Conservation (phyloP, 2,113 vertebrate species). For the Eulacestoma nigropectus region DNA sequence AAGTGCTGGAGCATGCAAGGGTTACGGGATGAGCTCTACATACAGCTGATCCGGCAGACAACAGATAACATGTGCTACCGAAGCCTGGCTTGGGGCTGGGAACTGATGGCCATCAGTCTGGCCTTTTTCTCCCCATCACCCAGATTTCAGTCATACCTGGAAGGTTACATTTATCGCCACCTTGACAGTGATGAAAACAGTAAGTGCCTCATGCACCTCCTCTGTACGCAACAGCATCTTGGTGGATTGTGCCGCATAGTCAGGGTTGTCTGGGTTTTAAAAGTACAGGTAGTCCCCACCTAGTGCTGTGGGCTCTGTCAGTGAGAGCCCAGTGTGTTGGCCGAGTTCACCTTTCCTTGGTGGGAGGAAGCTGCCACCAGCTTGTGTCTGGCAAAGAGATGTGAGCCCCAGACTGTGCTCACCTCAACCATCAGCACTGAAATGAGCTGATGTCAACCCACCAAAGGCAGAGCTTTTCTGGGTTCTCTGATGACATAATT, state of each 20-base stretch:
- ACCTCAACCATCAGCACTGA: not conserved
- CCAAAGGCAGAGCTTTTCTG: not conserved
- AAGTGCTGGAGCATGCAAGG: conserved; percentile 89
- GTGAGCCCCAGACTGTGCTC: not conserved
- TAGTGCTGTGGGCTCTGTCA: not conserved
- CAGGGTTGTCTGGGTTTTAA: not conserved
- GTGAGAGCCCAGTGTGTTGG: not conserved
- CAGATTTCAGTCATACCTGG: conserved; percentile 88
- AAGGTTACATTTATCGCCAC: conserved; percentile 91
- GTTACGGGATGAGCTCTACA: conserved; percentile 86
- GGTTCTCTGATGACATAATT: not conserved
- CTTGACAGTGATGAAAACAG: conserved; percentile 84
- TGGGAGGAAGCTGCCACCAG: not conserved
- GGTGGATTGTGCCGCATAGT: not conserved
- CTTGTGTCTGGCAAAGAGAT: not conserved
- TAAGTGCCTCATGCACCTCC: conserved; percentile 65
- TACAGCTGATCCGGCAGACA: conserved; percentile 87
- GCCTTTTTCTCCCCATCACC: conserved; percentile 89
- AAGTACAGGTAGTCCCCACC: not conserved
- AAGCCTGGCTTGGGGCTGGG: conserved; percentile 85
- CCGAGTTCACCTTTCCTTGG: not conserved
- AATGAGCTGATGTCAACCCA: not conserved
- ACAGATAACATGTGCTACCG: conserved; percentile 81
- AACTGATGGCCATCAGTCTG: conserved; percentile 88
- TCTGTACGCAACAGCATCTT: not conserved